Conservation (phyloP, 2,888 invertebrate species). For the Leptura quadrifasciata region DNA sequence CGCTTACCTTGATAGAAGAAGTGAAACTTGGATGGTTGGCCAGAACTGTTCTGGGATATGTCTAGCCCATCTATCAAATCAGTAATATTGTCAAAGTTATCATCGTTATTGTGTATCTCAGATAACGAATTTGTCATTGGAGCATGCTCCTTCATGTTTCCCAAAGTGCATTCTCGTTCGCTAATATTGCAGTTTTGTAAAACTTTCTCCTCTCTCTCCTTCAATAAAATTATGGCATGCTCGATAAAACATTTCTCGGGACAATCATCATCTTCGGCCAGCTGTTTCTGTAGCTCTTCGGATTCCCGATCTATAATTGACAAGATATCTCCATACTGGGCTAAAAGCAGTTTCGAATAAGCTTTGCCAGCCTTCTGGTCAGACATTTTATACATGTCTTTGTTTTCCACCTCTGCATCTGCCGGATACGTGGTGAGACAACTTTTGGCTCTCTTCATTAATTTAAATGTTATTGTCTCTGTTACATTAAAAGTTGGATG, state of each 20-base stretch:
- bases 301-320: slow-evolving; percentile 86
- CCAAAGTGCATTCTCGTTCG: neutral
- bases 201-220: slow-evolving; percentile 74
- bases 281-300: slow-evolving; percentile 79
- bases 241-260: slow-evolving; percentile 92
- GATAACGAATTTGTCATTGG: neutral
- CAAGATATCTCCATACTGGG: slow-evolving; percentile 81
- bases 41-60: slow-evolving; percentile 27
- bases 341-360: slow-evolving; percentile 87
- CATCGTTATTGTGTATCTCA: neutral
- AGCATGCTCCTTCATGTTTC: neutral
- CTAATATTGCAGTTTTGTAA: slow-evolving; percentile 35
- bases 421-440: slow-evolving; percentile 78
- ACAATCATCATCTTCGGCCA: slow-evolving; percentile 81
- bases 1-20: slow-evolving; percentile 89
- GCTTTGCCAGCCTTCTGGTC: slow-evolving; percentile 76
- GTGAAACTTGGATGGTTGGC: slow-evolving; percentile 76
- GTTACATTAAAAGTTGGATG: slow-evolving; percentile 77
- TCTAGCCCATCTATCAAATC: slow-evolving; percentile 20
- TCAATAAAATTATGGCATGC: slow-evolving; percentile 85
- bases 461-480: slow-evolving; percentile 84
- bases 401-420: slow-evolving; percentile 66
- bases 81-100: neutral
- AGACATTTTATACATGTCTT: slow-evolving; percentile 73
- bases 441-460: slow-evolving; percentile 82